phyloP scores from a whole-genome alignment of 2,797 vertebrate species.

The Hydrophis major region DNA sequence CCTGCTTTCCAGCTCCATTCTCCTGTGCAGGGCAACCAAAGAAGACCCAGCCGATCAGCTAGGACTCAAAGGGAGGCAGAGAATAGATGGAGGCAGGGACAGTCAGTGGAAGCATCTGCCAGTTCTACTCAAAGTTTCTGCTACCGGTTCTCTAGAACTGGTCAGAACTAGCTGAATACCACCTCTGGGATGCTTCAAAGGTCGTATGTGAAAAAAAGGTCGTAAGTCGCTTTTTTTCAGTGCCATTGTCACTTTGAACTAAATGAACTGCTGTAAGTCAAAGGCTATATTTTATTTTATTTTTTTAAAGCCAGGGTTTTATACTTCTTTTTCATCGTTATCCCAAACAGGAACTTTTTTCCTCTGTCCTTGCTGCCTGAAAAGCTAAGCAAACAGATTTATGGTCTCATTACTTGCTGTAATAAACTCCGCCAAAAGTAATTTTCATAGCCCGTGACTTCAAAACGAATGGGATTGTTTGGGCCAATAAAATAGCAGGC shows the following conservation, averaged over 20 bases:
- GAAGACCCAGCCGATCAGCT: too few relatives aligned
- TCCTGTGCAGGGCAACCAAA: too few relatives aligned
- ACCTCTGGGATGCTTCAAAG: background rate
- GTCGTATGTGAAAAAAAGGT: background rate
- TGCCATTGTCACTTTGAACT: background rate
- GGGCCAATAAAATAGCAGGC: slow-evolving; percentile 47
- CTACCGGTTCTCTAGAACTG: too few relatives aligned
- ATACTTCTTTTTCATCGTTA: slow-evolving; percentile 36
- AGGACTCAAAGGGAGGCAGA: too few relatives aligned
- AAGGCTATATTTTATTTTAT: background rate
- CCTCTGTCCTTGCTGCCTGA: background rate
- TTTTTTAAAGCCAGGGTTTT: slow-evolving; percentile 50
- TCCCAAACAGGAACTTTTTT: slow-evolving; percentile 16
- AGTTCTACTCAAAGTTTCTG: too few relatives aligned
- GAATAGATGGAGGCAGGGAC: too few relatives aligned
- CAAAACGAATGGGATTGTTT: slow-evolving; percentile 49
- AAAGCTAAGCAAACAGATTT: slow-evolving; percentile 59
- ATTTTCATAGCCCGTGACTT: slow-evolving; percentile 47
- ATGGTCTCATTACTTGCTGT: slow-evolving; percentile 58
- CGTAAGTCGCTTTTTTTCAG: background rate
- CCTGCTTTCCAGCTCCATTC: too few relatives aligned
- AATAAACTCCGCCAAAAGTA: slow-evolving; percentile 62
- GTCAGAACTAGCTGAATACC: too few relatives aligned
- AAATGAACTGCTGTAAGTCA: background rate
- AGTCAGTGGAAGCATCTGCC: too few relatives aligned